Evolutionary conservation across 2,113 vertebrate genomes (phyloP), one percentile per base, ranked within the genome.

Genomic region (Pongo pygmaeus): DNA sequence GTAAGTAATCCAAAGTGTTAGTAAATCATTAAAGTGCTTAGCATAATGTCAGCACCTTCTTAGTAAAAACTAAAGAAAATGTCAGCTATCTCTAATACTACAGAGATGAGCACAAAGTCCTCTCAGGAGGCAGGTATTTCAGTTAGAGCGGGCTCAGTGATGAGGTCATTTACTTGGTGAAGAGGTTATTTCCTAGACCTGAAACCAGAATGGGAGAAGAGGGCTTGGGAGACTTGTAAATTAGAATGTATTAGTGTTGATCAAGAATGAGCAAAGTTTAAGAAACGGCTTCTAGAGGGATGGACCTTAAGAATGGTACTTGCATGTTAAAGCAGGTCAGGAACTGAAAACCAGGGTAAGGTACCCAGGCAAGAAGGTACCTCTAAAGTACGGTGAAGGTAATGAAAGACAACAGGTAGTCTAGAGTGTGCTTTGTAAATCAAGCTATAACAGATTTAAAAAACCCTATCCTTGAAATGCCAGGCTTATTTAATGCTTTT

Each of bases 21-120:
- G 46, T 17, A 92, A 85, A 95, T 32, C 91, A 91, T 88, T 93
- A 32, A 88, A 75, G 14, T 75, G 6, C 38, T 95, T 69, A 81
- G 52, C 30, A 91, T 52, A 93, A 93, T 27, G 32, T 32, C n/a
- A 74, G 88, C 35, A 85, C 40, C 38, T 59, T 74, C 52, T 22
- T n/a, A 74, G 30, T 46, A 89, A 91, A n/a, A 84, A 84, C 16
- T 64, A 59, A 81, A 80, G 32, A 35, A 79, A 48, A n/a, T 78
- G 55, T 83, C 52, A 93, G 25, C 9, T 27, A 7, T 93, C 32
- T 70, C 93, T 80, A 40, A 84, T 48, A 84, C 38, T 27, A 0
- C 35, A 52, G 74, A 87, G 23, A 46, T 67, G 67, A 55, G 50
- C 52, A 20, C 43, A 59, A 46, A 35, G 35, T 70, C n/a, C 52